Conservation (phyloP, 2,888 invertebrate species). For the Hedychridium roseum region DNA sequence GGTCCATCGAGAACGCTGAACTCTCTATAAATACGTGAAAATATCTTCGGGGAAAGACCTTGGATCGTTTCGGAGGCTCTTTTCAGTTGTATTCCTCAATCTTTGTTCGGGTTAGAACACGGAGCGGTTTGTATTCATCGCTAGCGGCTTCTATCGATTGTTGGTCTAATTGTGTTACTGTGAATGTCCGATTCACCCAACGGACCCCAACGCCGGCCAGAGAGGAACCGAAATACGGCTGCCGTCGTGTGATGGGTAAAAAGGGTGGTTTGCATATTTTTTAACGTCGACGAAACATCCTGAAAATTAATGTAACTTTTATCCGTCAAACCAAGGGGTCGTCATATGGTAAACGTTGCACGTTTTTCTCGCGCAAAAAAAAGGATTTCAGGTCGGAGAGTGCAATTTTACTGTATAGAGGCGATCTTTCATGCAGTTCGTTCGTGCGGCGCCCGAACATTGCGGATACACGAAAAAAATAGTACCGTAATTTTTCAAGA, state of each 20-base stretch:
- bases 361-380: conserved; percentile 22
- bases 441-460: conserved; percentile 14
- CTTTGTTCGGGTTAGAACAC: conserved; percentile 14
- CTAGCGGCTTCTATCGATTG: conserved; percentile 57
- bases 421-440: conserved; percentile 21
- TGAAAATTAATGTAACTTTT: conserved; percentile 51
- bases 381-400: conserved; percentile 6
- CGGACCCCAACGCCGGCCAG: conserved; percentile 45
- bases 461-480: no score
- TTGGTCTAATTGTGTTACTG: conserved; percentile 62
- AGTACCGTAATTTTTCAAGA: no score
- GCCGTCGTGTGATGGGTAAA: conserved; percentile 51
- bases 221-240: conserved; percentile 49
- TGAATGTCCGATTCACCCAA: conserved; percentile 59
- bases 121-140: conserved; percentile 51
- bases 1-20: no score
- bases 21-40: no score
- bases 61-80: no score
- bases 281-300: conserved; percentile 49
- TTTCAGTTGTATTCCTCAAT: no score
- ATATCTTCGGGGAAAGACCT: no score
- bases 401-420: conserved; percentile 28
- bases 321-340: conserved; percentile 39
- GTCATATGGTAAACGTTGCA: conserved; percentile 26
- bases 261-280: conserved; percentile 59